phyloP scores from a whole-genome alignment of 35 echinoderm and acorn worm genomes.

The Ptychodera flava region DNA sequence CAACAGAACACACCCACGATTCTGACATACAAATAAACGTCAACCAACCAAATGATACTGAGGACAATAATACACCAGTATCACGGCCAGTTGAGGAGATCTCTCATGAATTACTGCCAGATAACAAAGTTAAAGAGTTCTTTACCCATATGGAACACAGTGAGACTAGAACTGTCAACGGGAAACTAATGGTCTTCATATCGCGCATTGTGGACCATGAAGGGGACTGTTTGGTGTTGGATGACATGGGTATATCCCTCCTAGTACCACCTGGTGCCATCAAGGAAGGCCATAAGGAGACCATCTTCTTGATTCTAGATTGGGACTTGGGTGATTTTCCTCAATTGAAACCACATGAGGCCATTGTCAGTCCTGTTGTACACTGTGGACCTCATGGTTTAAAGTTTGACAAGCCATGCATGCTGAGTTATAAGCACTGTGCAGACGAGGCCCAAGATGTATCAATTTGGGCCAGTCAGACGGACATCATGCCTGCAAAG shows the following conservation, averaged over 20 bases:
- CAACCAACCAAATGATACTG: too few relatives aligned
- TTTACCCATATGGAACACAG: conserved; percentile 47
- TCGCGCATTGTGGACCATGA: conserved; percentile 46
- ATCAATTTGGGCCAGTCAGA: conserved; percentile 65
- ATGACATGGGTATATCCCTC: conserved; percentile 89
- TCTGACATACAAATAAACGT: too few relatives aligned
- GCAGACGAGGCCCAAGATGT: conserved; percentile 55
- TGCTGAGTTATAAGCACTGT: conserved; percentile 78
- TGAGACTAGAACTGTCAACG: conserved; percentile 27
- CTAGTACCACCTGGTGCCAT: conserved; percentile 73
- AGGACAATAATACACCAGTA: too few relatives aligned
- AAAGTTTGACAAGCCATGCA: conserved; percentile 52
- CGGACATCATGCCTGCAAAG: conserved; percentile 62
- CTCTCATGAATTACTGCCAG: too few relatives aligned
- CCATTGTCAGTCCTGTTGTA: conserved; percentile 82
- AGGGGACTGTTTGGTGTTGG: conserved; percentile 62
- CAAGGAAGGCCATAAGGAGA: conserved; percentile 37
- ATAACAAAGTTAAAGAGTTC: background rate
- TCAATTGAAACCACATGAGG: conserved; percentile 34
- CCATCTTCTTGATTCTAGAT: conserved; percentile 71
- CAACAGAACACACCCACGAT: too few relatives aligned
- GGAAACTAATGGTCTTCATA: conserved; percentile 74
- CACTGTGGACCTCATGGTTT: conserved; percentile 78
- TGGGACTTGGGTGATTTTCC: conserved; percentile 89
- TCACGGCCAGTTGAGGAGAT: too few relatives aligned